phyloP scores from a whole-genome alignment of 2,797 vertebrate species.

The Cyprinella venusta region DNA sequence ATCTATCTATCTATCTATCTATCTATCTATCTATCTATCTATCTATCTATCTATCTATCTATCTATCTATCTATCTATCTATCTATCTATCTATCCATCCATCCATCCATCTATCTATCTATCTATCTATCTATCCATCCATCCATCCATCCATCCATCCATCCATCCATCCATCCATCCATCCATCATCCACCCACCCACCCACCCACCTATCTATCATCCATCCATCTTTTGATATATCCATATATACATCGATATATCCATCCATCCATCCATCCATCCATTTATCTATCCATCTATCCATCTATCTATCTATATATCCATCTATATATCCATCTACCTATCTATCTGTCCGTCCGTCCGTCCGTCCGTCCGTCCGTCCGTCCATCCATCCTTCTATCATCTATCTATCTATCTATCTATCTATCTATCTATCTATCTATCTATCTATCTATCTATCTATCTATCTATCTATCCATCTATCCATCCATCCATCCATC shows the following conservation, averaged over 20 bases:
- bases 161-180: not conserved
- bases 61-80: no score
- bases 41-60: no score
- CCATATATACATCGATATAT: not conserved
- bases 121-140: not conserved
- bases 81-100: not conserved
- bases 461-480: fast-evolving
- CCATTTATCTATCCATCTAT: not conserved
- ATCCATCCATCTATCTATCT: not conserved
- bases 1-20: not conserved
- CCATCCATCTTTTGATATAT: not conserved
- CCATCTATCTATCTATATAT: not conserved
- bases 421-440: not conserved
- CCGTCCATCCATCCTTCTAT: not conserved
- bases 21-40: no score
- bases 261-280: not conserved
- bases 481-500: not conserved
- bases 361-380: not conserved
- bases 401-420: not conserved
- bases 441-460: fast-evolving
- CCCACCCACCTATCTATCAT: not conserved
- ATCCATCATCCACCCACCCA: not conserved
- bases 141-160: fast-evolving
- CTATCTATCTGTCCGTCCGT: not conserved
- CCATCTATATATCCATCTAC: not conserved